Percentiles rank a stretch among this genome's conserved stretches.
Evolutionary conservation across 2,113 vertebrate genomes (phyloP).

Genomic region (Hoplias malabaricus): DNA sequence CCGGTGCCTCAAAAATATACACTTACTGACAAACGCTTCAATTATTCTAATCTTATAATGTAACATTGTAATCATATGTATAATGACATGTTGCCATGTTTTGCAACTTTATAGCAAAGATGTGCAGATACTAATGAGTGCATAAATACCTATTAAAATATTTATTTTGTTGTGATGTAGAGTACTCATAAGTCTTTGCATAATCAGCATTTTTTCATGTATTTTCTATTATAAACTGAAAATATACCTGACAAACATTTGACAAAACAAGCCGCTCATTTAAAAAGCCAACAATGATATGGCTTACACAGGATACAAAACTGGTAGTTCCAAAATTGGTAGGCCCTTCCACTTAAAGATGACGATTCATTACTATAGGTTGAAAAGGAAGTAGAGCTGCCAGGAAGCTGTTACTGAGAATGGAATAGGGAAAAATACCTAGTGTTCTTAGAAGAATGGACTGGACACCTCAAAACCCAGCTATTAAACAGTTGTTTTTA

Average conservation of each 20-base stretch:
- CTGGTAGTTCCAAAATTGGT: not conserved
- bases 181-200: no score
- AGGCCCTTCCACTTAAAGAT: no score
- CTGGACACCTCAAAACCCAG: no score
- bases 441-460: no score
- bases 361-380: no score
- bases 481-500: no score
- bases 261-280: not conserved
- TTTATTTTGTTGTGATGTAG: no score
- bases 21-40: not conserved
- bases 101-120: slow-evolving; percentile 6
- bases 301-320: not conserved
- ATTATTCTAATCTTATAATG: slow-evolving; percentile 40
- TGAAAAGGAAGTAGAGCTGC: no score
- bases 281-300: not conserved
- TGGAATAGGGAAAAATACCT: no score
- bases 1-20: slow-evolving; percentile 28
- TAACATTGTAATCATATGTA: slow-evolving; percentile 18
- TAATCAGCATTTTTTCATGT: no score
- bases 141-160: not conserved
- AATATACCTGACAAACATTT: not conserved
- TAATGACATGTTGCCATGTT: slow-evolving; percentile 7
- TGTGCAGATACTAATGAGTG: not conserved
- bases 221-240: no score
- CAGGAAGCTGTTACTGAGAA: no score